Base-by-base conservation (phyloP, 2,113 vertebrate species). In the Puntigrus tetrazona region DNA sequence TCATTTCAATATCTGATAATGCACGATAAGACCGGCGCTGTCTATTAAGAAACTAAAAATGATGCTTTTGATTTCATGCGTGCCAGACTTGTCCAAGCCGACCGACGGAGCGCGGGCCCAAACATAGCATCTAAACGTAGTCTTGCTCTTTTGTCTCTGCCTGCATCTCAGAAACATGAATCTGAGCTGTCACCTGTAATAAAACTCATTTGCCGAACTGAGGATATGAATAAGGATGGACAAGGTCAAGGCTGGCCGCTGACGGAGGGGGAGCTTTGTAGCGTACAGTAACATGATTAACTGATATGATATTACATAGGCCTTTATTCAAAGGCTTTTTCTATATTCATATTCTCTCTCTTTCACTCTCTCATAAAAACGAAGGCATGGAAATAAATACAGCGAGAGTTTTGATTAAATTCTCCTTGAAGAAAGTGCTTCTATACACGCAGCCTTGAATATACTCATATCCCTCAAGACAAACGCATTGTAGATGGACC, bases 121-220 rank as follows among this genome's bases (percentile, higher is more conserved):
- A 47, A 11, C 38, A 22, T 7, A 5, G 38, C 20, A 47, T 34
- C 50, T 43, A 14, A 25, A 73, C 38, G 0, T 52, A 20, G 45
- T 38, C 59, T 86, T 36, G 59, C 2, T 8, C 29, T 84, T 52
- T 72, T 74, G 76, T 47, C 67, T 74, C 27, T 79, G 34, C 65
- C 7, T 70, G 20, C 50, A 41, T 59, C 34, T 43, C 29, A 9
- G 41, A 36, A 59, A n/a, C 77, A 88, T 81, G 61, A 87, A 87
- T 85, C 84, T 69, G 81, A 52, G 31, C 59, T 83, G 84, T 73
- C 84, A 89, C 63, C 86, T 89, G 86, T 89, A 87, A 87, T 89
- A 85, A 85, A 89, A 87, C 75, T 78, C 86, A 87, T 89, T 89
- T 89, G 86, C 80, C 65, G 84, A 72, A 67, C 77, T 81, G 76